These are phyloP conservation scores for Chloroceryle inda DNA, from an alignment of 2,797 vertebrate genomes.

Conservation along the genomic window DNA sequence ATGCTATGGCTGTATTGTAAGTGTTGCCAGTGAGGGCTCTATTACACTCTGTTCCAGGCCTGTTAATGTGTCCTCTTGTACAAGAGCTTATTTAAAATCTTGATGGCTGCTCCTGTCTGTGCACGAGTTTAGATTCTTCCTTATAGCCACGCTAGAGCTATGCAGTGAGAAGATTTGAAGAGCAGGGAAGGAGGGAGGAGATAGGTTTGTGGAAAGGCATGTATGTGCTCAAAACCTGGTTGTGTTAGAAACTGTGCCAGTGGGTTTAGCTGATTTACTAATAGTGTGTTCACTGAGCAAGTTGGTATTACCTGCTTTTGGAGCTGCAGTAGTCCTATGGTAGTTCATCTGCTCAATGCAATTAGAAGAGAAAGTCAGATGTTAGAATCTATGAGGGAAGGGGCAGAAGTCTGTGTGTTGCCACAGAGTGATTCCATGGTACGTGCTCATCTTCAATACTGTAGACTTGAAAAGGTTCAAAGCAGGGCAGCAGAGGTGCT, in stretches of 20 bases:
- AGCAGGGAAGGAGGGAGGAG: background rate
- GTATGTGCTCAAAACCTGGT: background rate
- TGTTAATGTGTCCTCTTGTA: background rate
- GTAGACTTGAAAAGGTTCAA: background rate
- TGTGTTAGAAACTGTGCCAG: background rate
- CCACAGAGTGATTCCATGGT: background rate
- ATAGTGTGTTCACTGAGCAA: background rate
- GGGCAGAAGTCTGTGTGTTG: background rate
- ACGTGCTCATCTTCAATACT: background rate
- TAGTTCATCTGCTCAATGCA: background rate
- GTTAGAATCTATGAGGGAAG: background rate
- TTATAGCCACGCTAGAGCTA: background rate
- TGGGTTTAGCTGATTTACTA: background rate
- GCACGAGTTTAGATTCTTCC: background rate
- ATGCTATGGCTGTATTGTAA: background rate
- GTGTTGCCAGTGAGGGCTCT: background rate
- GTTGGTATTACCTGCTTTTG: background rate
- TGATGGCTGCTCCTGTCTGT: rapidly evolving
- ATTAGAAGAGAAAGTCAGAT: background rate
- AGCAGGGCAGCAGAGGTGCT: background rate
- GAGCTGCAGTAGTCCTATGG: background rate
- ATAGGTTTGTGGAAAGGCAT: background rate
- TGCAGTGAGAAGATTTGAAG: background rate
- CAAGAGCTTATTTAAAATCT: background rate
- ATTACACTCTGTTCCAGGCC: background rate